These are phyloP conservation scores for Rhyacophila evoluta DNA, from an alignment of 2,888 invertebrate species.

Conservation along the genomic window DNA sequence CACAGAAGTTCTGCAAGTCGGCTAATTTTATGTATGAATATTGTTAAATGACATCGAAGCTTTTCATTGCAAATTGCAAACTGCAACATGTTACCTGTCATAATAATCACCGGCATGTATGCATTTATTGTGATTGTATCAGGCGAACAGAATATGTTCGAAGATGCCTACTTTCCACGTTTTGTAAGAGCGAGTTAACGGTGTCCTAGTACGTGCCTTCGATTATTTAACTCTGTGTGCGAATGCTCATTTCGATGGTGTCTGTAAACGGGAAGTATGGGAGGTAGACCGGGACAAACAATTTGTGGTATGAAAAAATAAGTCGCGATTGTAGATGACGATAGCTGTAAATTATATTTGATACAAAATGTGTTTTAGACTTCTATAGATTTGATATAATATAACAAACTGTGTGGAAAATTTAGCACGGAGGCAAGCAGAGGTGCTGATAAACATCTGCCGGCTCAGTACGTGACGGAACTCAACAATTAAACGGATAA, in stretches of 20 bases:
- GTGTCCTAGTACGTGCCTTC: neutral
- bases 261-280: neutral
- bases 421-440: neutral
- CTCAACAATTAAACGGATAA: constrained; percentile 9
- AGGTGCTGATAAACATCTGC: neutral
- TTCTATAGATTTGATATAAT: neutral
- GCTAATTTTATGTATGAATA: neutral
- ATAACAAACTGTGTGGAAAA: neutral
- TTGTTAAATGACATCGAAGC: neutral
- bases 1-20: neutral
- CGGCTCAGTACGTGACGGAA: constrained; percentile 12
- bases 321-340: neutral
- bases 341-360: neutral
- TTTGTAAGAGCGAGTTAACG: neutral
- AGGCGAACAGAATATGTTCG: neutral
- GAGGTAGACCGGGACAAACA: constrained; percentile 8
- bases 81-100: neutral
- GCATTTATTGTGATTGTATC: neutral
- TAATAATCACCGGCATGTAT: neutral
- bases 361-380: neutral
- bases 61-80: neutral
- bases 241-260: neutral
- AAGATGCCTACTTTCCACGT: neutral
- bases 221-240: neutral
- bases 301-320: neutral